Base-by-base conservation (phyloP, 2,113 vertebrate genomes). In the Climacteris rufus region DNA sequence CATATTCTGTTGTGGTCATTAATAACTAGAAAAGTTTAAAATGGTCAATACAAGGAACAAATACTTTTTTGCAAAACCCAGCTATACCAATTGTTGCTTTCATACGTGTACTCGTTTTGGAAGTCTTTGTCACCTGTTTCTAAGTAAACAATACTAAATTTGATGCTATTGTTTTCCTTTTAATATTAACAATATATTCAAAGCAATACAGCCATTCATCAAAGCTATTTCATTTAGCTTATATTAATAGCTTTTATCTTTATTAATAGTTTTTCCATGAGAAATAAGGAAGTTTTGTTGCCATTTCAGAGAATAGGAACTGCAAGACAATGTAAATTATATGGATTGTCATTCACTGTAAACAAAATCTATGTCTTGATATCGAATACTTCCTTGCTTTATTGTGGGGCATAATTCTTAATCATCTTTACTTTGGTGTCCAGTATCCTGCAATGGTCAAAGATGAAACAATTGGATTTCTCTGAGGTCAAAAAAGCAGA, bases 131-230 rank as follows among this genome's bases (percentile, higher is more conserved):
- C 44, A 7, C 1, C 7, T 44, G 1, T 44, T 82, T 72, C 39
- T 15, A 61, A 44, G 16, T 31, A 83, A 60, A 37, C 7, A 28
- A 0, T 24, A 52, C 31, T 75, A 47, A 40, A 75, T 56, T 8
- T 66, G 3, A 56, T 79, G 0, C 0, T 4, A 37, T 35, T 59
- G n/a, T 60, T 76, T 19, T 3, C 2, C 4, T 42, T 9, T n/a
- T 20, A 44, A 5, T 23, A 3, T 54, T 70, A 44, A 24, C 5
- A 37, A 10, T 52, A 13, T 47, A 15, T 53, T 71, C n/a, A 80
- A 61, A 52, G 2, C 4, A 81, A 40, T 68, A 25, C 0, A 1
- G 8, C 7, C 3, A 24, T 11, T 71, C 4, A 18, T 35, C 25
- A 13, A 27, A 52, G 3, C 23, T 39, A 19, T 50, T 75, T 70